Evolutionary conservation across 2,797 vertebrate genomes (phyloP).

Genomic region (Sebastes hubbsi): DNA sequence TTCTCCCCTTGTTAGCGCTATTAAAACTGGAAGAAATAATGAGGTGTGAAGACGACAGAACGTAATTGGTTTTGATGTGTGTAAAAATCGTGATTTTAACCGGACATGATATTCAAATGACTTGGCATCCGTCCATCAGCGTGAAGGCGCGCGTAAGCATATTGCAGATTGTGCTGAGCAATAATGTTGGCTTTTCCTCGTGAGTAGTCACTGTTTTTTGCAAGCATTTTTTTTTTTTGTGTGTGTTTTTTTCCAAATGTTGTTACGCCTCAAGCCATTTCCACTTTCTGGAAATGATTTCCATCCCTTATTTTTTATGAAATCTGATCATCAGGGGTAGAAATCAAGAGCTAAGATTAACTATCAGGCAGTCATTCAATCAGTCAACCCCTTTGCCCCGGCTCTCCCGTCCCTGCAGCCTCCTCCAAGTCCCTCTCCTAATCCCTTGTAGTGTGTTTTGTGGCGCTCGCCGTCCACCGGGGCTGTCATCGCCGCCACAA

Average conservation of each 20-base stretch:
- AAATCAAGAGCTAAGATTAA: slow-evolving; percentile 36
- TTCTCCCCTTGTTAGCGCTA: slow-evolving; percentile 31
- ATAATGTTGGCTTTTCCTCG: slow-evolving; percentile 60
- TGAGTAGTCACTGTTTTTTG: slow-evolving; percentile 55
- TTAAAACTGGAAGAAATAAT: slow-evolving; percentile 40
- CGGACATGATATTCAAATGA: slow-evolving; percentile 60
- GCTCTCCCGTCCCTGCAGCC: slow-evolving; percentile 17
- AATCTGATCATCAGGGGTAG: slow-evolving; percentile 34
- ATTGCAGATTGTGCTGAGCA: slow-evolving; percentile 59
- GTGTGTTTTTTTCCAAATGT: slow-evolving; percentile 1
- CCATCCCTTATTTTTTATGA: slow-evolving; percentile 29
- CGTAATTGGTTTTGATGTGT: slow-evolving; percentile 55
- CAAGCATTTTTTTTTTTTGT: background rate
- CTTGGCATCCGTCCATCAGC: slow-evolving; percentile 49
- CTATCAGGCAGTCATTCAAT: slow-evolving; percentile 37
- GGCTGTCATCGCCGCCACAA: slow-evolving; percentile 78
- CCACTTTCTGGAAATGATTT: slow-evolving; percentile 57
- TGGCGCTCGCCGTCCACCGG: slow-evolving; percentile 64
- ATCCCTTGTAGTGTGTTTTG: slow-evolving; percentile 59
- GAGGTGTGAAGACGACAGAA: slow-evolving; percentile 42
- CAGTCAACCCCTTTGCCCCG: slow-evolving; percentile 27
- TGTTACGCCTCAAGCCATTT: slow-evolving; percentile 45
- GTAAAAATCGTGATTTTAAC: slow-evolving; percentile 55
- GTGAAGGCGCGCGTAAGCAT: slow-evolving; percentile 54
- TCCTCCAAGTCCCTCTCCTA: slow-evolving; percentile 32